A percentile compares a stretch with the other conserved stretches of the same genome.
phyloP scores from a whole-genome alignment of 2,888 invertebrate genomes.

The Panopea generosa region DNA sequence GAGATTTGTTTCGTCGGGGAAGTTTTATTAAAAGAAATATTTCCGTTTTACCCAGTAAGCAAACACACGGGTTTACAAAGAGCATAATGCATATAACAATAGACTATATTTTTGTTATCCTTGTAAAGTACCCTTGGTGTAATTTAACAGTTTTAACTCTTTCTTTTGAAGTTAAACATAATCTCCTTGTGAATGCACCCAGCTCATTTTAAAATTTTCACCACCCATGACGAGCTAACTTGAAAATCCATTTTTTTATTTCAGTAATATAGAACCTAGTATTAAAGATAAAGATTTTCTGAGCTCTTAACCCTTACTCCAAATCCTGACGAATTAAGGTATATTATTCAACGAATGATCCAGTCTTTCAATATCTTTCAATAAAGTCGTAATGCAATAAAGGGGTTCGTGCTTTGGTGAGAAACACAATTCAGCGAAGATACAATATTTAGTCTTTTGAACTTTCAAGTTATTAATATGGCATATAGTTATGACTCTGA shows the following conservation, averaged over 20 bases:
- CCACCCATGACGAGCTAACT: slow-evolving; percentile 22
- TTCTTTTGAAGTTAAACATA: slow-evolving; percentile 28
- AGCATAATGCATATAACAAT: not conserved
- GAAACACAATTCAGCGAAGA: too few species aligned
- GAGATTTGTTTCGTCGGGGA: too few species aligned
- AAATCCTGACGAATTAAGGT: slow-evolving; percentile 8
- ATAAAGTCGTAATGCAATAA: too few species aligned
- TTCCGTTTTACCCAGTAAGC: not conserved
- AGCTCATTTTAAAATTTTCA: not conserved
- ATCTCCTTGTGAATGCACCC: slow-evolving; percentile 7
- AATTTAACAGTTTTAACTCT: slow-evolving; percentile 10
- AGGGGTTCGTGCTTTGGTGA: too few species aligned
- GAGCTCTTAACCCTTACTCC: not conserved
- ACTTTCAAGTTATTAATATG: too few species aligned
- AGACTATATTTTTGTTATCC: slow-evolving; percentile 17
- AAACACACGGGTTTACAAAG: not conserved
- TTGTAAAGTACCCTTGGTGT: slow-evolving; percentile 20
- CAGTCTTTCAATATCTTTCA: not conserved
- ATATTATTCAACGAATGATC: slow-evolving; percentile 11
- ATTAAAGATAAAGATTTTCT: slow-evolving; percentile 1
- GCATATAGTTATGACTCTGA: too few species aligned
- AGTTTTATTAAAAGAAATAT: too few species aligned
- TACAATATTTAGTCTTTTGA: too few species aligned
- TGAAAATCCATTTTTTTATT: slow-evolving; percentile 2
- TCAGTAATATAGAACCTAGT: not conserved